phyloP scores from a whole-genome alignment of 2,797 vertebrate genomes.

The Phaenicophaeus curvirostris region DNA sequence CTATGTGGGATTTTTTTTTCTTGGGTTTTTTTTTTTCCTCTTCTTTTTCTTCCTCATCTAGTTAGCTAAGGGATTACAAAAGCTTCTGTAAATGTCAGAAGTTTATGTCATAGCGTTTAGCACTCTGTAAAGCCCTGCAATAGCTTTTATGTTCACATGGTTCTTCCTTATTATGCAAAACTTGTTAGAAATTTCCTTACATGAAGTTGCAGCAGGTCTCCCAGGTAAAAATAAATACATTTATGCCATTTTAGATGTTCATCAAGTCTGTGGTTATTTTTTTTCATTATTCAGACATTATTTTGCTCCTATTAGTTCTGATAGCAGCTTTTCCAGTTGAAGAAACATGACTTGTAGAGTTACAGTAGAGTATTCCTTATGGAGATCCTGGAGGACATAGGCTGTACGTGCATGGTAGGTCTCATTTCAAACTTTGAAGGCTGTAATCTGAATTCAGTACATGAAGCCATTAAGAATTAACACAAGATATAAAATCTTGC shows the following conservation, averaged over 20 bases:
- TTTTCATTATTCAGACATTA: neutral
- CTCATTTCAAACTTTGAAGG: neutral
- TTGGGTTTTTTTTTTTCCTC: neutral
- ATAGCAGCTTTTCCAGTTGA: constrained; percentile 42
- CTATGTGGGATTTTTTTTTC: rapidly evolving
- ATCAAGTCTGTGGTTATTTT: neutral
- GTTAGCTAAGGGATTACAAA: neutral
- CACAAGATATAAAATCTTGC: neutral
- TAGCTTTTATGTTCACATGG: neutral
- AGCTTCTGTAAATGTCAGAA: neutral
- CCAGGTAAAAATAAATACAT: constrained; percentile 14
- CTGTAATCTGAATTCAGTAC: neutral
- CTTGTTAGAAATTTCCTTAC: neutral
- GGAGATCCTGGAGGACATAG: neutral
- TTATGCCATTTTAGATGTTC: neutral
- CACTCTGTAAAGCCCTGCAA: neutral
- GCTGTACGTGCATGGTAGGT: neutral
- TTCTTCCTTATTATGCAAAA: neutral
- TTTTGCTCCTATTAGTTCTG: constrained; percentile 7
- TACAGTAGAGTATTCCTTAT: neutral
- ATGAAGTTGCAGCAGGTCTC: neutral
- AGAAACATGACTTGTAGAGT: constrained; percentile 27
- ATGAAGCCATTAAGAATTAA: constrained; percentile 38
- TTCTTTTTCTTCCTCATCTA: neutral
- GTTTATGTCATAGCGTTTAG: neutral